Conservation (phyloP, 1,140 invertebrate species). For the Bombus cullumanus region DNA sequence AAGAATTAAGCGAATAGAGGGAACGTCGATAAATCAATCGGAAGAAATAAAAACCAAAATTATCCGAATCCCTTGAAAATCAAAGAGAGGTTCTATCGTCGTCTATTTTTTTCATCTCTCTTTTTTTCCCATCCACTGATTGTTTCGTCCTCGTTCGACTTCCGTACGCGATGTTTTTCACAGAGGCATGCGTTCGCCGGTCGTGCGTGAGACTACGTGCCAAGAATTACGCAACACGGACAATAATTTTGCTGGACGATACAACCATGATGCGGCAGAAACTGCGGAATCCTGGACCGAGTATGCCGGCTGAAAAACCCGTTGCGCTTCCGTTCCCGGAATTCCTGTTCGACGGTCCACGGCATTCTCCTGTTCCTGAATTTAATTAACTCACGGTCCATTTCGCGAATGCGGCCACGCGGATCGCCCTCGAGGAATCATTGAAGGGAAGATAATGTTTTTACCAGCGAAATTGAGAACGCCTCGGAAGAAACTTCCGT, state of each 20-base stretch:
- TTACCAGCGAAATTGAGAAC: slow-evolving; percentile 28
- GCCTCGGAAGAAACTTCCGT: slow-evolving; percentile 1
- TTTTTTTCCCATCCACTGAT: not conserved
- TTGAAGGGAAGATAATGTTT: slow-evolving; percentile 40
- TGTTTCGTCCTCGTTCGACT: slow-evolving; percentile 9
- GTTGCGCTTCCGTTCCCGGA: slow-evolving; percentile 35
- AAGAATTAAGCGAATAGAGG: not conserved
- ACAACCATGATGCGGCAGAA: slow-evolving; percentile 35
- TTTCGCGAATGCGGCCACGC: slow-evolving; percentile 34
- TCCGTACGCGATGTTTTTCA: slow-evolving; percentile 16
- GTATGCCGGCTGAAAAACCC: slow-evolving; percentile 26
- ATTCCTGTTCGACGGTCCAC: slow-evolving; percentile 39
- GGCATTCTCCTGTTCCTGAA: slow-evolving; percentile 41
- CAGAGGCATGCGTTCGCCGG: not conserved
- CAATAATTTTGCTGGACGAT: slow-evolving; percentile 12
- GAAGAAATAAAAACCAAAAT: not conserved
- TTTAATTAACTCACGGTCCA: slow-evolving; percentile 44
- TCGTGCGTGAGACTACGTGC: slow-evolving; percentile 12
- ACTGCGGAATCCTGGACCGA: not conserved
- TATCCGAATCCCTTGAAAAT: not conserved
- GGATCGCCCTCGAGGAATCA: slow-evolving; percentile 36
- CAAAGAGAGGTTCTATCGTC: not conserved
- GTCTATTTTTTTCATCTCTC: not conserved
- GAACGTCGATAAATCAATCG: not conserved
- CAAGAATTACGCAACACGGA: slow-evolving; percentile 23